phyloP scores from a whole-genome alignment of 2,888 invertebrate genomes.

The Camponotus fellah region DNA sequence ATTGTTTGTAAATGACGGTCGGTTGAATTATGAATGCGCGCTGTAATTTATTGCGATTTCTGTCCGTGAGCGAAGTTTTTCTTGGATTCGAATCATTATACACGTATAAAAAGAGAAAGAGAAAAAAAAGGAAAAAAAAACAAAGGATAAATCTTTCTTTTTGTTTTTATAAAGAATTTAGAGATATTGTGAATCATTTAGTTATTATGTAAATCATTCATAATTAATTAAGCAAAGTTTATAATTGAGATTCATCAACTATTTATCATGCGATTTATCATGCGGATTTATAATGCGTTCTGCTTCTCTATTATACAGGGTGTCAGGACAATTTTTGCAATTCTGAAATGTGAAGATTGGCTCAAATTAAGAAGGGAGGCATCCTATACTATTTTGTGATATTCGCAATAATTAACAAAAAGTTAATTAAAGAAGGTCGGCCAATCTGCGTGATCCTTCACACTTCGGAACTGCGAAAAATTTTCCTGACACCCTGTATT shows the following conservation, averaged over 20 bases:
- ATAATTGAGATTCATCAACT: not conserved
- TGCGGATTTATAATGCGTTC: not conserved
- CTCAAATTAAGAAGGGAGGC: too few relatives aligned
- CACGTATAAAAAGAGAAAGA: not conserved
- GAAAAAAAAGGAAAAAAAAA: not conserved
- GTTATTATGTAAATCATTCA: not conserved
- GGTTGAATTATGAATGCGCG: conserved; percentile 20
- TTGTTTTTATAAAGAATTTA: not conserved
- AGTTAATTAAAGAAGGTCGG: too few relatives aligned
- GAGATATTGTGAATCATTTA: not conserved
- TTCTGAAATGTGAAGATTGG: too few relatives aligned
- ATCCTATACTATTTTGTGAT: too few relatives aligned
- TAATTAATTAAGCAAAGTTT: not conserved
- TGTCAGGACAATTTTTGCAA: too few relatives aligned
- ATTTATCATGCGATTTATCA: too few relatives aligned
- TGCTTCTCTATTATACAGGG: not conserved
- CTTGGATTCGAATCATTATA: not conserved
- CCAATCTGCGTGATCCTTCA: too few relatives aligned
- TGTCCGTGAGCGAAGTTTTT: conserved; percentile 9
- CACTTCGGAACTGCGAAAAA: too few relatives aligned
- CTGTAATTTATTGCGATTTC: conserved; percentile 19
- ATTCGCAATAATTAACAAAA: too few relatives aligned
- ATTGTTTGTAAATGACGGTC: conserved; percentile 43
- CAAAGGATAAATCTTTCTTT: not conserved
- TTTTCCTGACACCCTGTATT: too few relatives aligned